Base-by-base conservation (phyloP, 1,140 invertebrate genomes). In the Sarcophaga peregrina region DNA sequence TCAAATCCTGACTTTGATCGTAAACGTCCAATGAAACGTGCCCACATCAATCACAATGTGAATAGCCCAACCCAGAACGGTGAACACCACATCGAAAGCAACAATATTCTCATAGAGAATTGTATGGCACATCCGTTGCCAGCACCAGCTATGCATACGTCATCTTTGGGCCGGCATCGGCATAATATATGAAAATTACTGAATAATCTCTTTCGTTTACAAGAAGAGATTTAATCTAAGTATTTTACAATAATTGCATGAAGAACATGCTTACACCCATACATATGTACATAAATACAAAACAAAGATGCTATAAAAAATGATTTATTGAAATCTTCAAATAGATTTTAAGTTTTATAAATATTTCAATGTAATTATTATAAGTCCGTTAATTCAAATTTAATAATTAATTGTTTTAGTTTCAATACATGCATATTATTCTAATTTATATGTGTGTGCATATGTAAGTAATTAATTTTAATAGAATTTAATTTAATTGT, bases 11-110 rank as follows among this genome's bases (percentile, higher is more conserved):
- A 86, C n/a, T 10, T 68, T 37, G 81, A 82, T 6, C 86, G 87
- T n/a, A 90, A 90, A 83, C 86, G 89, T 25, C 87, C 89, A 45
- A 85, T 88, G 85, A 90, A 90, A 62, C 85, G 90, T 9, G 83
- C 88, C 0, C 88, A 90, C 20, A 86, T 88, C 76, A 87, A 87
- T n/a, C n/a, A 68, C 17, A 68, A 68, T 9, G 20, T 8, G n/a
- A 86, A 87, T 48, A 87, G 84, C 80, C 82, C 83, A 37, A 83
- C 83, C 6, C 84, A 82, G 72, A 85, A 85, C n/a, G 83, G 84
- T 20, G 85, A 84, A 45, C 85, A 85, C 11, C 86, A 85, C 74
- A 78, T 47, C 15, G 81, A 80, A 0, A 58, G 45, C 37, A 86
- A 83, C 8, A 82, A 81, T 68, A 83, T 83, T 52, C 85, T 88